Conservation (phyloP, 2,888 invertebrate genomes). For the Pterostichus madidus region DNA sequence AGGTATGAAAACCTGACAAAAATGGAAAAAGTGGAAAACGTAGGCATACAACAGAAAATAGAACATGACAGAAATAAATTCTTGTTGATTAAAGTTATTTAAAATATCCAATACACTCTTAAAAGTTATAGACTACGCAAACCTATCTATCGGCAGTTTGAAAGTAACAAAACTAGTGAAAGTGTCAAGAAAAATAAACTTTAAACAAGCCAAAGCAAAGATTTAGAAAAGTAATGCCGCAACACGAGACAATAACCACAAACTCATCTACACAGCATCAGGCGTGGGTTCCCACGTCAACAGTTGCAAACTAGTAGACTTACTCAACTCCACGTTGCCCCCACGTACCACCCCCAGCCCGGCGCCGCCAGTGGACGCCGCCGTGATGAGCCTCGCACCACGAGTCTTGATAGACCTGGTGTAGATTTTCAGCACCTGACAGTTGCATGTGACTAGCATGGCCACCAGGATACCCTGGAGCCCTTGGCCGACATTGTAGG, state of each 20-base stretch:
- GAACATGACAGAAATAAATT: too few relatives aligned
- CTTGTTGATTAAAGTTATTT: too few relatives aligned
- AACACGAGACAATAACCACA: neutral
- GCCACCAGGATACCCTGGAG: conserved; percentile 82
- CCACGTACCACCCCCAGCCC: conserved; percentile 69
- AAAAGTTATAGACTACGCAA: too few relatives aligned
- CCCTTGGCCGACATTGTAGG: conserved; percentile 78
- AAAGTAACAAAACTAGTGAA: too few relatives aligned
- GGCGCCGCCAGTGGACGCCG: conserved; percentile 67
- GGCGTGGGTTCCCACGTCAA: conserved; percentile 77
- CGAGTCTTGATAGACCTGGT: conserved; percentile 73
- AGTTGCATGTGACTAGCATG: conserved; percentile 83
- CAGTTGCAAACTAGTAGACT: conserved; percentile 76
- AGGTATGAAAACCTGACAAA: too few relatives aligned
- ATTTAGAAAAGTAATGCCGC: neutral
- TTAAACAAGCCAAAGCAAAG: too few relatives aligned
- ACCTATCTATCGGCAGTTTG: too few relatives aligned
- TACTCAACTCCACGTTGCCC: conserved; percentile 72
- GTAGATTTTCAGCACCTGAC: conserved; percentile 78
- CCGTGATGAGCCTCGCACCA: conserved; percentile 70
- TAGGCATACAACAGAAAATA: too few relatives aligned
- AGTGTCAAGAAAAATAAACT: too few relatives aligned
- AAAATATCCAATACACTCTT: too few relatives aligned
- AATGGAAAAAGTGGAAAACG: too few relatives aligned
- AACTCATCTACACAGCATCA: conserved; percentile 75